A percentile compares a stretch with the other conserved stretches of the same genome.
Conservation (phyloP, 2,888 invertebrate genomes). For the Dioctria rufipes region DNA sequence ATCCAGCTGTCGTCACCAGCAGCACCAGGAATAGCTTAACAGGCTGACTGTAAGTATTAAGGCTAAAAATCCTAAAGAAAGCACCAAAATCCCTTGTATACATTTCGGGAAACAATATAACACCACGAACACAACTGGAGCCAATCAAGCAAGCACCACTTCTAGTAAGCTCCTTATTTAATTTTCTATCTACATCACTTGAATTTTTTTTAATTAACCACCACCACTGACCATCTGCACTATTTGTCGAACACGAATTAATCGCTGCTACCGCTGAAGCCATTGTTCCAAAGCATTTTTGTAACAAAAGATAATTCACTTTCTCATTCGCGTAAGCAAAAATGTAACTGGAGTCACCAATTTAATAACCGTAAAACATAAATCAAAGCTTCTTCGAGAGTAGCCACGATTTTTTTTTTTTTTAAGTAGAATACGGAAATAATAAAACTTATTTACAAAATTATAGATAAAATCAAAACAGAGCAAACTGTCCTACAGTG, state of each 20-base stretch:
- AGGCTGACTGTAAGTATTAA: neutral
- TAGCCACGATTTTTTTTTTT: no score
- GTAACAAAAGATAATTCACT: neutral
- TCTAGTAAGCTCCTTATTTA: neutral
- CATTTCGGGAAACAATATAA: neutral
- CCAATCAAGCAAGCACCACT: conserved; percentile 34
- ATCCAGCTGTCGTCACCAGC: conserved; percentile 18
- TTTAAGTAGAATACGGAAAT: neutral
- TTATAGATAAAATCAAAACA: conserved; percentile 10
- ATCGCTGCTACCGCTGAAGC: conserved; percentile 24
- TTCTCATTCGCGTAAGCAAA: neutral
- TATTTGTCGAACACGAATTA: neutral
- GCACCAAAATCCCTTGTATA: conserved; percentile 31
- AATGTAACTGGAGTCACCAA: neutral
- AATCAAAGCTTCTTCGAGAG: neutral
- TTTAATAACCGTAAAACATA: neutral
- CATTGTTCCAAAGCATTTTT: conserved; percentile 42
- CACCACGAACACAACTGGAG: neutral
- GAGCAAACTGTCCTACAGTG: conserved; percentile 13
- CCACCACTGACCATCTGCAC: conserved; percentile 8
- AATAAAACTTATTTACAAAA: neutral
- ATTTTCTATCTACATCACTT: conserved; percentile 16
- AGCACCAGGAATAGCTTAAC: conserved; percentile 20
- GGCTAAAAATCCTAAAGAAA: conserved; percentile 18
- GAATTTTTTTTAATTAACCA: conserved; percentile 29